Conservation (phyloP, 2,113 vertebrate genomes). For the Crotalus horridus region DNA sequence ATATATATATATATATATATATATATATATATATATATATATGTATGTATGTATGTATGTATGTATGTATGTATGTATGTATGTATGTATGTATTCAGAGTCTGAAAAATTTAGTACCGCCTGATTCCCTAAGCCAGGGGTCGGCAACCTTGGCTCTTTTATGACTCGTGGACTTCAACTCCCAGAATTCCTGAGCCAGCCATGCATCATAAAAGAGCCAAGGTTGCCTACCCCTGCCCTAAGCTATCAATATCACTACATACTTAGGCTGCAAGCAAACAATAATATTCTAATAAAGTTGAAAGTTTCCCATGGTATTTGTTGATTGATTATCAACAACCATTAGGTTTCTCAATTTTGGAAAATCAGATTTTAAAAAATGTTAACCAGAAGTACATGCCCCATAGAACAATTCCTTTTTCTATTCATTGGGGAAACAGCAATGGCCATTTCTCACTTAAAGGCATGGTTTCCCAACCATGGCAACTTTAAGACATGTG, state of each 20-base stretch:
- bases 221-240: not conserved
- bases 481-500: not conserved
- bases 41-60: no score
- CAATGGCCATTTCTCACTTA: not conserved
- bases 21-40: no score
- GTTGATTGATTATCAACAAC: not conserved
- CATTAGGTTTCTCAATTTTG: not conserved
- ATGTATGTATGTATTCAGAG: no score
- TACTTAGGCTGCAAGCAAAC: not conserved
- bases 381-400: not conserved
- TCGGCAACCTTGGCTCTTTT: no score
- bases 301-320: not conserved
- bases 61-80: no score
- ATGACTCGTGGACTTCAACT: no score
- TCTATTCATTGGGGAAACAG: not conserved
- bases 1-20: not conserved
- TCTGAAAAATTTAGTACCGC: not conserved
- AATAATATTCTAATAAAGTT: not conserved
- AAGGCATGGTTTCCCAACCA: not conserved
- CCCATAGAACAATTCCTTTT: not conserved
- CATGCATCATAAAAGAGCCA: no score
- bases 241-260: not conserved
- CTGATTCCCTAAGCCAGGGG: not conserved
- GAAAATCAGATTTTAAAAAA: not conserved
- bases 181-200: no score